These are phyloP conservation scores for Lithosia quadra DNA, from an alignment of 2,888 invertebrate species.

Conservation along the genomic window DNA sequence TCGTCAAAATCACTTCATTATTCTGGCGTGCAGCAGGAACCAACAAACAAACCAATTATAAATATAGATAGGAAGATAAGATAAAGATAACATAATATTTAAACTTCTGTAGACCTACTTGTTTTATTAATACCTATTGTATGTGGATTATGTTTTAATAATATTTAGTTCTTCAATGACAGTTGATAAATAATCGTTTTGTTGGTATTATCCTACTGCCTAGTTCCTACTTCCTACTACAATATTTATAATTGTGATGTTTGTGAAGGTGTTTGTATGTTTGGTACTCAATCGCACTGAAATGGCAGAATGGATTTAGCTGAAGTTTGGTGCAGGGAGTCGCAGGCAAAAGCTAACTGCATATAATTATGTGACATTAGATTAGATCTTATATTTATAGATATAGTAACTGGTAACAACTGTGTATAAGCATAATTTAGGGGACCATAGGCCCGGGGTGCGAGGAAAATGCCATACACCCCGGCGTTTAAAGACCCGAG, in stretches of 20 bases:
- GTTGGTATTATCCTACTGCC: not conserved
- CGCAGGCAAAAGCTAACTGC: too few relatives aligned
- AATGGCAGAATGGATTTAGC: too few relatives aligned
- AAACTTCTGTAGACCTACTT: not conserved
- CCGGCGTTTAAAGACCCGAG: too few relatives aligned
- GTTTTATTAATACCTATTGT: not conserved
- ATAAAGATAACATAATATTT: not conserved
- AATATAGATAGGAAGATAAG: not conserved
- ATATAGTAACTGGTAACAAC: too few relatives aligned
- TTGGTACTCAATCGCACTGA: too few relatives aligned
- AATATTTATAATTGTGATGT: not conserved
- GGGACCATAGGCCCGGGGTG: constrained; percentile 35
- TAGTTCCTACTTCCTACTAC: too few relatives aligned
- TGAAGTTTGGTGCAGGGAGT: too few relatives aligned
- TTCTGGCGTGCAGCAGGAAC: not conserved
- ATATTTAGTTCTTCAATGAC: not conserved
- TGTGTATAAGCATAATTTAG: not conserved
- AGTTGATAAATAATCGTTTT: not conserved
- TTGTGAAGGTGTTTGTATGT: too few relatives aligned
- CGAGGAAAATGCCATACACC: too few relatives aligned
- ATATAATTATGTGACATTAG: too few relatives aligned
- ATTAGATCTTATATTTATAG: too few relatives aligned
- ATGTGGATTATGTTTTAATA: too few relatives aligned
- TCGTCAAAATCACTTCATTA: not conserved
- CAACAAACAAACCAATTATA: not conserved